A percentile compares a stretch with the other conserved stretches of the same genome.
Conservation (phyloP, 2,888 invertebrate genomes). For the Nesidiocoris tenuis region DNA sequence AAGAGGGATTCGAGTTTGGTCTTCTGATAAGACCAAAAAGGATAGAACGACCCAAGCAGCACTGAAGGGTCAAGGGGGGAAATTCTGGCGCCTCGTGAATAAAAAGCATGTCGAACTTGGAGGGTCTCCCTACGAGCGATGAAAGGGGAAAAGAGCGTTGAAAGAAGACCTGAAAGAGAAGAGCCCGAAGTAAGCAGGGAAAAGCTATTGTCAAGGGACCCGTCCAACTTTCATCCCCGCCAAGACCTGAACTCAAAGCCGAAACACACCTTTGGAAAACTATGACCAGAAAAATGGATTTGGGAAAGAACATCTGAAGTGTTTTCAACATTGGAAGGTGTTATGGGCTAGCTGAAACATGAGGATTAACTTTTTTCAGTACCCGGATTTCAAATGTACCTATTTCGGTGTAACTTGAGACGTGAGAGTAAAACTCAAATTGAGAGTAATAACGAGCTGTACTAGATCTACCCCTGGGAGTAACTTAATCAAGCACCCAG, state of each 20-base stretch:
- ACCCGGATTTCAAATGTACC: too few relatives aligned
- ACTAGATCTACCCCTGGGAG: too few relatives aligned
- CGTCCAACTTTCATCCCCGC: constrained; percentile 32
- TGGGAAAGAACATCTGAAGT: background rate
- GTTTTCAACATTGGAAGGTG: too few relatives aligned
- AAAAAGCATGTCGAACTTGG: constrained; percentile 19
- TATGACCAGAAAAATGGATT: background rate
- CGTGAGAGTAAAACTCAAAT: too few relatives aligned
- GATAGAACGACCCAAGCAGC: background rate
- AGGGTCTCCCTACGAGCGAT: background rate
- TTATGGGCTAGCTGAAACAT: too few relatives aligned
- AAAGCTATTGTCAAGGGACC: constrained; percentile 26
- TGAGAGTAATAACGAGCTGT: too few relatives aligned
- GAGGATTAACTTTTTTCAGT: too few relatives aligned
- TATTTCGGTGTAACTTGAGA: too few relatives aligned
- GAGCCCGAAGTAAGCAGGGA: constrained; percentile 8
- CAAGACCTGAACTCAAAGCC: background rate
- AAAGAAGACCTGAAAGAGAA: constrained; percentile 5
- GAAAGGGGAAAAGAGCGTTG: background rate
- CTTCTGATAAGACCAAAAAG: background rate
- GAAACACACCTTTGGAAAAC: background rate
- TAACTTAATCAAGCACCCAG: too few relatives aligned
- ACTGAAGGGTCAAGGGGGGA: background rate
- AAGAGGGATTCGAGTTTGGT: background rate
- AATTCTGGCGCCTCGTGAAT: constrained; percentile 33